phyloP scores from a whole-genome alignment of 2,797 vertebrate species.

The Anguilla marmorata region DNA sequence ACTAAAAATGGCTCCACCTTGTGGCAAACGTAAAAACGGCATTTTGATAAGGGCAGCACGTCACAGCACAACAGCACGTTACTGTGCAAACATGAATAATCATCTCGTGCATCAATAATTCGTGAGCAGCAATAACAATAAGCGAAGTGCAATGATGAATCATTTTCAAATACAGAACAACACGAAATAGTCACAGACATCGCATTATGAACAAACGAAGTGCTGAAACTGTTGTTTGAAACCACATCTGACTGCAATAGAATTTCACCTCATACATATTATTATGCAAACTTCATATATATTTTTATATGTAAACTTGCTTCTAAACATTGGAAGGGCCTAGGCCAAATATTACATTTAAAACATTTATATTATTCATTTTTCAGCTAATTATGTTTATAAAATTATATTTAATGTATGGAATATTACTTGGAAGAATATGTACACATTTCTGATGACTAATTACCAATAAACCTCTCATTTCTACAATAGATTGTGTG shows the following conservation, averaged over 20 bases:
- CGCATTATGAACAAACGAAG: neutral
- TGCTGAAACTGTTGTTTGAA: neutral
- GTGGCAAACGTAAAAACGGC: constrained; percentile 52
- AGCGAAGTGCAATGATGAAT: neutral
- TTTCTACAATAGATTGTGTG: neutral
- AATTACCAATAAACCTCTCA: neutral
- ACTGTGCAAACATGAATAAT: neutral
- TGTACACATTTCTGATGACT: neutral
- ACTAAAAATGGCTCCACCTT: constrained; percentile 68
- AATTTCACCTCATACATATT: neutral
- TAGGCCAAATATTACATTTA: neutral
- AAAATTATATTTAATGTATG: neutral
- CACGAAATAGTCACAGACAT: neutral
- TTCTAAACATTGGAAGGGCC: neutral
- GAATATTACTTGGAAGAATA: neutral
- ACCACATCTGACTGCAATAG: neutral
- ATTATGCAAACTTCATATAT: too few species aligned
- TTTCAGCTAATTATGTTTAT: neutral
- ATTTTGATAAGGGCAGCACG: neutral
- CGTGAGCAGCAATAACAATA: neutral
- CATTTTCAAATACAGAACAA: neutral
- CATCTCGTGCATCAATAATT: neutral
- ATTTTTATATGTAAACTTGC: neutral
- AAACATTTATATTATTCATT: neutral
- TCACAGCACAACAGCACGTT: neutral